These are phyloP conservation scores for Ophthalmolycus amberensis DNA, from an alignment of 2,113 vertebrate species.

Conservation along the genomic window DNA sequence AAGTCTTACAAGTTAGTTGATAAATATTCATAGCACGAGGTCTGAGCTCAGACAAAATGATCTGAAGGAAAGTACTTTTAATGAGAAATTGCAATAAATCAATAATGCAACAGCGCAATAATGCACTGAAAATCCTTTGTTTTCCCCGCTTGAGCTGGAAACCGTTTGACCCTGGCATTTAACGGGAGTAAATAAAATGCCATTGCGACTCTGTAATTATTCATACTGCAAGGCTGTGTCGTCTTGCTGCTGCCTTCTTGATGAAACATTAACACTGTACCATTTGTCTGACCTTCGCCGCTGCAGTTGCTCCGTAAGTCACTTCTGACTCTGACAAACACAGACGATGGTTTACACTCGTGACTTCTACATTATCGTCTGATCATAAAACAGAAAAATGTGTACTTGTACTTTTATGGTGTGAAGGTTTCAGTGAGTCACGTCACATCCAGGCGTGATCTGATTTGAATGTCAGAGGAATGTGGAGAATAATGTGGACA, in stretches of 20 bases:
- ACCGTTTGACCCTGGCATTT: slow-evolving; percentile 68
- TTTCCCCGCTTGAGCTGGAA: slow-evolving; percentile 36
- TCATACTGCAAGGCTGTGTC: slow-evolving; percentile 32
- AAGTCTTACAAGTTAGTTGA: not conserved
- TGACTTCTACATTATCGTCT: not conserved
- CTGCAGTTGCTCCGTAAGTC: not conserved
- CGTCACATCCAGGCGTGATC: slow-evolving; percentile 14
- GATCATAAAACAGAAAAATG: not conserved
- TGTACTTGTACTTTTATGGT: not conserved
- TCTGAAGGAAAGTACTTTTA: slow-evolving; percentile 40
- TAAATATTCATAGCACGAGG: slow-evolving; percentile 51
- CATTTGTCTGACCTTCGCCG: slow-evolving; percentile 3
- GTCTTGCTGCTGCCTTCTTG: slow-evolving; percentile 6
- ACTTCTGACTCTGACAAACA: slow-evolving; percentile 20
- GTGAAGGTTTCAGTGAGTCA: not conserved
- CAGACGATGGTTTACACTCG: not conserved
- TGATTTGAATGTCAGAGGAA: slow-evolving; percentile 23
- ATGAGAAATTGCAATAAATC: slow-evolving; percentile 45
- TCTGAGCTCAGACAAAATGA: slow-evolving; percentile 32
- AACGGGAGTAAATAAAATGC: slow-evolving; percentile 58
- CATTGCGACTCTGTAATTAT: slow-evolving; percentile 40
- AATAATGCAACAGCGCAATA: slow-evolving; percentile 61
- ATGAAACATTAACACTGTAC: slow-evolving; percentile 34
- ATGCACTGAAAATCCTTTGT: slow-evolving; percentile 43
- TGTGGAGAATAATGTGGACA: slow-evolving; percentile 14